Percentiles rank a stretch among this genome's conserved stretches.
Evolutionary conservation across 2,113 vertebrate species (phyloP).

Genomic region (Hucho hucho): DNA sequence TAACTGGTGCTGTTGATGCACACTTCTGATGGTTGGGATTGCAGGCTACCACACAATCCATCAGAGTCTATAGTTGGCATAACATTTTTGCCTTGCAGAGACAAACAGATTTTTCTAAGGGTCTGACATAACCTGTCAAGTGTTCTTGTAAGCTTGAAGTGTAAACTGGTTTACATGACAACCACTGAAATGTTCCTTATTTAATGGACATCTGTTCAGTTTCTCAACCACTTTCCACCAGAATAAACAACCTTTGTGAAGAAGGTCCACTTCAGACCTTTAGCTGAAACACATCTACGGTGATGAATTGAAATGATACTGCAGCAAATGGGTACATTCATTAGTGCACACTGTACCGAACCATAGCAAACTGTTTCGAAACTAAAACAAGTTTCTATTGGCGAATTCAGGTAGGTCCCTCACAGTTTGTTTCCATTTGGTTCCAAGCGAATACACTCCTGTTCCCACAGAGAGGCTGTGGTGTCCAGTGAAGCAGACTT

Average conservation of each 20-base stretch:
- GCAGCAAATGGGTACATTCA: too few species aligned
- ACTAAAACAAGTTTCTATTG: background rate
- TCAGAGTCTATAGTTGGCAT: too few species aligned
- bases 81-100: background rate
- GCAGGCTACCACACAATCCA: background rate
- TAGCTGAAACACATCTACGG: too few species aligned
- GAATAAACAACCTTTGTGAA: background rate
- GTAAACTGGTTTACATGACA: too few species aligned
- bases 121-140: background rate
- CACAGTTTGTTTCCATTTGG: slow-evolving; percentile 13
- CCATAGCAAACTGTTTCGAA: background rate
- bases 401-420: slow-evolving; percentile 2
- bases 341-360: slow-evolving; percentile 19
- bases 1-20: too few species aligned
- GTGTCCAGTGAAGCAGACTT: background rate
- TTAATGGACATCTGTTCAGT: too few species aligned
- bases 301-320: too few species aligned
- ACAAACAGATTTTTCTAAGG: background rate
- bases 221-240: too few species aligned
- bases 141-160: too few species aligned
- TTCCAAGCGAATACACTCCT: slow-evolving; percentile 20
- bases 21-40: too few species aligned
- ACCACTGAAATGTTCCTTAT: slow-evolving; percentile 1
- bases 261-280: slow-evolving; percentile 21
- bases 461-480: background rate